A percentile compares a stretch with the other conserved stretches of the same genome.
Evolutionary conservation across 2,113 vertebrate species (phyloP).

Genomic region (Cariama cristata): DNA sequence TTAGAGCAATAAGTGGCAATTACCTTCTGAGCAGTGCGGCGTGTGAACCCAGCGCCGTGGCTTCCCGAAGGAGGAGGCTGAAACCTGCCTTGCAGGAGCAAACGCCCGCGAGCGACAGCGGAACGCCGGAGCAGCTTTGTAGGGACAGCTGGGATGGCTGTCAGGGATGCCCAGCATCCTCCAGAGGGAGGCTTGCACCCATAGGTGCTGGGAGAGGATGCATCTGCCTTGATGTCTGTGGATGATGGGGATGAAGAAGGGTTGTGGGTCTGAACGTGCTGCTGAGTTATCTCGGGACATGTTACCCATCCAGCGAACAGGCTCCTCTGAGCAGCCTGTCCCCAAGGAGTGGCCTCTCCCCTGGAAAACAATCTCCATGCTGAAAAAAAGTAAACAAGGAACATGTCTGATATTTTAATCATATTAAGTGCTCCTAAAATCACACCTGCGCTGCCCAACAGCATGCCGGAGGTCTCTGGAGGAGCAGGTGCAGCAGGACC

Average conservation of each 20-base stretch:
- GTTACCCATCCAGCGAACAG: neutral
- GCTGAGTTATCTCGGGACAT: neutral
- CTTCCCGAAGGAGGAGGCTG: neutral
- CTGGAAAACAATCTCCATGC: neutral
- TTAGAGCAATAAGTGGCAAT: constrained; percentile 59
- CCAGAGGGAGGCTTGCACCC: neutral
- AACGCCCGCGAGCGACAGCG: neutral
- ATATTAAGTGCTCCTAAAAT: neutral
- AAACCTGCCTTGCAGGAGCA: neutral
- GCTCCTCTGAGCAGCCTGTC: neutral
- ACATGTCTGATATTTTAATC: neutral
- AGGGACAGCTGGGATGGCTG: neutral
- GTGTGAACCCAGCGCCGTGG: neutral
- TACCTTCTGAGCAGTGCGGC: neutral
- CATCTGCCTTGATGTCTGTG: rapidly evolving
- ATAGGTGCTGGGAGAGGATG: neutral
- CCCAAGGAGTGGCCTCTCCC: neutral
- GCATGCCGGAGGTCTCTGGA: neutral
- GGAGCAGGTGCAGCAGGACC: neutral
- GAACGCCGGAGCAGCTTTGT: neutral
- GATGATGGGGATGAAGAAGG: neutral
- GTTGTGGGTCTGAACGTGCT: neutral
- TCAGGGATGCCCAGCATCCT: neutral
- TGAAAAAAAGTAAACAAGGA: neutral
- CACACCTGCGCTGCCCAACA: neutral